A percentile compares a stretch with the other conserved stretches of the same genome.
These are phyloP conservation scores for Pristionchus japonicus DNA, from an alignment of 2,888 invertebrate genomes.

Conservation along the genomic window DNA sequence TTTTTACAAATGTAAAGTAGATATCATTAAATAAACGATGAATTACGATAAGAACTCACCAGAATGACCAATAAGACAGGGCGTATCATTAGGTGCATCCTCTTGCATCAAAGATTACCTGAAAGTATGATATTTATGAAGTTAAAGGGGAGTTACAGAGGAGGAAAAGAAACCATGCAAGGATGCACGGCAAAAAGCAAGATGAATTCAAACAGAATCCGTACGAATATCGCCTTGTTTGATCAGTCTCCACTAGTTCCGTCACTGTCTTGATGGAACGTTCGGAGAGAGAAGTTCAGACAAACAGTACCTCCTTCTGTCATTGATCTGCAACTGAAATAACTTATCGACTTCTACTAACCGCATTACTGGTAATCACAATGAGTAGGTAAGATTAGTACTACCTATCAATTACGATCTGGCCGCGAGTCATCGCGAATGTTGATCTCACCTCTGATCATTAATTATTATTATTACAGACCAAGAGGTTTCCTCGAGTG, in stretches of 20 bases:
- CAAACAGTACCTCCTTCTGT: not conserved
- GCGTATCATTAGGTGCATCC: not conserved
- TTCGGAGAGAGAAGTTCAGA: not conserved
- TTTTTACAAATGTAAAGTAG: too few species aligned
- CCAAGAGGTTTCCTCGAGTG: not conserved
- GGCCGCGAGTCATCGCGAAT: too few species aligned
- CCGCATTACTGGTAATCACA: too few species aligned
- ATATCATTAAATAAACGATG: not conserved
- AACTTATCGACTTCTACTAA: too few species aligned
- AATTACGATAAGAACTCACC: not conserved
- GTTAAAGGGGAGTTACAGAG: not conserved
- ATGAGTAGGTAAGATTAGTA: too few species aligned
- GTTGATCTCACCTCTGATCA: not conserved
- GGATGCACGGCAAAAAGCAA: not conserved
- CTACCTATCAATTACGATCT: not conserved
- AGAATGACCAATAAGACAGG: not conserved
- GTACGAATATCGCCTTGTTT: slow-evolving; percentile 4
- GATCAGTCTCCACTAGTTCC: not conserved
- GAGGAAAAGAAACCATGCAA: not conserved
- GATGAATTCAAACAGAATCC: slow-evolving; percentile 29
- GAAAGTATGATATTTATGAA: not conserved
- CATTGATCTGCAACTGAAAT: not conserved
- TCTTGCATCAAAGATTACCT: slow-evolving; percentile 4
- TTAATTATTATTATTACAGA: not conserved
- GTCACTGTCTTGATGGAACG: not conserved